A percentile compares a stretch with the other conserved stretches of the same genome.
These are phyloP conservation scores for Channa maculata DNA, from an alignment of 2,113 vertebrate genomes.

Conservation along the genomic window DNA sequence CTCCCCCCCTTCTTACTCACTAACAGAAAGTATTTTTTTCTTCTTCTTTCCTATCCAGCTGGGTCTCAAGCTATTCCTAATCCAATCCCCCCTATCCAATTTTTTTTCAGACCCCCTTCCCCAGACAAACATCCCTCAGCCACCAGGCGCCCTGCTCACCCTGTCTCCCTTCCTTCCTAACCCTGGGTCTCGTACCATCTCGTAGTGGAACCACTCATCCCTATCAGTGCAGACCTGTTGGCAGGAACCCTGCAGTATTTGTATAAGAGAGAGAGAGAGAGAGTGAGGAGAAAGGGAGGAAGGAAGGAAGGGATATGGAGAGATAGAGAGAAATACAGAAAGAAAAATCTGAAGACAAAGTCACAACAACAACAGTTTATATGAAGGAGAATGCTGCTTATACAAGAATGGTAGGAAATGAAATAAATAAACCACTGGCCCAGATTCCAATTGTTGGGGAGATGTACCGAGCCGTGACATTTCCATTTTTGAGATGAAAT, in stretches of 20 bases:
- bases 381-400: conserved; percentile 55
- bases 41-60: conserved; percentile 35
- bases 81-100: conserved; percentile 56
- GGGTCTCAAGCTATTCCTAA: conserved; percentile 57
- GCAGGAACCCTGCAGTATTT: conserved; percentile 50
- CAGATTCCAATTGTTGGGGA: conserved; percentile 79
- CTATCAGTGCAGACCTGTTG: conserved; percentile 69
- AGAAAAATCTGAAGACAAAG: conserved; percentile 54
- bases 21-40: conserved; percentile 19
- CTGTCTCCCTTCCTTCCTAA: conserved; percentile 41
- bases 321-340: conserved; percentile 18
- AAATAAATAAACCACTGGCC: conserved; percentile 79
- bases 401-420: conserved; percentile 57
- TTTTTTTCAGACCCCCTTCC: conserved; percentile 35
- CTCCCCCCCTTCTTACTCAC: neutral
- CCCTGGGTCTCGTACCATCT: conserved; percentile 44
- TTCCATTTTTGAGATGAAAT: conserved; percentile 82
- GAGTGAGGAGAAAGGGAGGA: neutral
- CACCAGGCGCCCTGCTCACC: conserved; percentile 46
- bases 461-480: conserved; percentile 78
- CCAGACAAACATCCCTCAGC: conserved; percentile 33
- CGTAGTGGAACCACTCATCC: conserved; percentile 49
- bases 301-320: conserved; percentile 1
- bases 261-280: conserved; percentile 17
- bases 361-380: conserved; percentile 67